Evolutionary conservation across 2,797 vertebrate species (phyloP), one percentile per base, ranked within the genome.

Genomic region (Cuniculus paca): DNA sequence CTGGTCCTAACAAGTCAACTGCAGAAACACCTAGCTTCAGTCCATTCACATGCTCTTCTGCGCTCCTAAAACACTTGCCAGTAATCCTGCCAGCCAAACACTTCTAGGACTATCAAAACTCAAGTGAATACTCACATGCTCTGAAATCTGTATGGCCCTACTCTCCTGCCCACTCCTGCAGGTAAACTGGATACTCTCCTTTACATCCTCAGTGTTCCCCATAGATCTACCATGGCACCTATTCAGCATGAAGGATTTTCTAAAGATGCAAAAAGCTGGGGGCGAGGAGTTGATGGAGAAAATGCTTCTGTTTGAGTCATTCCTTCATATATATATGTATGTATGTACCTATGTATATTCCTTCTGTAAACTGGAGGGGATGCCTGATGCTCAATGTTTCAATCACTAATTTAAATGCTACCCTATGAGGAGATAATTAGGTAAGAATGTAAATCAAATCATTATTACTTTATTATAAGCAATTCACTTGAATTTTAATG

Each of bases 361-460:
- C 26, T 77, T 31, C 26, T 78, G n/a, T 78, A 52, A 79, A 22
- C 9, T 31, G 77, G 34, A 20, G 48, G 77, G 34, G 48, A 26
- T 74, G 22, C 14, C 19, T 24, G 45, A 77, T 17, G 28, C 74
- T 54, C 20, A 80, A 56, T 26, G 5, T 45, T 48, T 45, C n/a
- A 11, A 10, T 74, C 34, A 58, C 42, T 54, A 56, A 87, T n/a
- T 82, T 34, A 81, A 95, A 86, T 7, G 78, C 28, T 58, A 75
- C 34, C 34, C 52, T 78, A 84, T 50, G 80, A 95, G 34, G 16
- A 68, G 42, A 88, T 48, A 88, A 88, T 45, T 65, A 90, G 79
- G 79, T 80, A 22, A 84, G n/a, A 94, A 84, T 50, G 9, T 63
- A 90, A 91, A 87, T 50, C 78, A 87, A 63, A 87, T 13, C 31